Evolutionary conservation across 1,140 invertebrate genomes (phyloP), one percentile per base, ranked within the genome.

Genomic region (Cyclargus thomasi): DNA sequence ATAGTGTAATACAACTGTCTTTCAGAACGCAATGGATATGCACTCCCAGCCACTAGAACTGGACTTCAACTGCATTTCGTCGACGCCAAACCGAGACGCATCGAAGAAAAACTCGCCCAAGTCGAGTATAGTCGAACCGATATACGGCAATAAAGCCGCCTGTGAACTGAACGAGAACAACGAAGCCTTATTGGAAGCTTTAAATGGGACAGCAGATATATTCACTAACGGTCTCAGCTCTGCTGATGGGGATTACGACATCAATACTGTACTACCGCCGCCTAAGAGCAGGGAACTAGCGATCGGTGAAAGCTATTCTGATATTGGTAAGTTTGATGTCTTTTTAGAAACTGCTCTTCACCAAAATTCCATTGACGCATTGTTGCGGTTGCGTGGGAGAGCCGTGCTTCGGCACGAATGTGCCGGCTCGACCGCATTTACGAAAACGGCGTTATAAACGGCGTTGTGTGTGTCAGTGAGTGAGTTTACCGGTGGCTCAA

Each of bases 281-380:
- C 90, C 90, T 53, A 91, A 91, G 68, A 90, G 79, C 63, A 73
- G 90, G 66, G 90, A 91, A 69, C 70, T 91, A 10, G 90, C 90
- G 18, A 91, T 91, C 67, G 90, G 90, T 59, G 90, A 91, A 77
- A 91, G 90, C 69, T 91, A 91, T 78, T 90, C 90, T n/a, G 90
- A 91, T 82, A 90, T 91, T 65, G 90, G 90, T 91, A 74, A 85
- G 71, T 82, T 85, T 29, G 0, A 29, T 29, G 8, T 6, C 29
- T 8, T 29, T 29, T 29, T 29, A 8, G 8, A 29, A 2, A 29
- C 29, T 8, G 8, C 5, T 2, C 8, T 29, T 29, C 29, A 29
- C 29, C 29, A 29, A 29, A 29, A 5, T 29, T 5, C 2, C 8
- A 2, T 6, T 29, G 29, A 29, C 29, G 29, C 2, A 2, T 2